These are phyloP conservation scores for Caenorhabditis panamensis DNA, from an alignment of 2,888 invertebrate species.

Conservation along the genomic window DNA sequence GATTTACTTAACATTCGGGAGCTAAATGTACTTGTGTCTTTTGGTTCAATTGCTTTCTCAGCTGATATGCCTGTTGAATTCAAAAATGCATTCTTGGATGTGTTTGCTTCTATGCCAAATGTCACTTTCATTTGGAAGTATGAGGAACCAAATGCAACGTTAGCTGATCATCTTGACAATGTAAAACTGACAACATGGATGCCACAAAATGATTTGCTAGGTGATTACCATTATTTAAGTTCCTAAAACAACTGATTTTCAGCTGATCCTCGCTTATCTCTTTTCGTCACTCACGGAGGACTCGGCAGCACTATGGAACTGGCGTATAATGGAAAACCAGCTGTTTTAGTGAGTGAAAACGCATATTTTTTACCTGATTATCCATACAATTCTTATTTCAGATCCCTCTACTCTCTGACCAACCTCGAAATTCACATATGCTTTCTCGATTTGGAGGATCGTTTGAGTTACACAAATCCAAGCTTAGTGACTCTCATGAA, in stretches of 20 bases:
- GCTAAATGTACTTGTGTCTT: slow-evolving; percentile 59
- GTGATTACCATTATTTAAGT: slow-evolving; percentile 5
- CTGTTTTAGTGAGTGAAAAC: slow-evolving; percentile 30
- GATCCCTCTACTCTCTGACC: slow-evolving; percentile 60
- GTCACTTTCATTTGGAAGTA: slow-evolving; percentile 67
- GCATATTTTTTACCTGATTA: not conserved
- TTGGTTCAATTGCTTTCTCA: slow-evolving; percentile 59
- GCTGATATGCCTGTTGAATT: slow-evolving; percentile 54
- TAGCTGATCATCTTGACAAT: slow-evolving; percentile 48
- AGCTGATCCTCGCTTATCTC: slow-evolving; percentile 17
- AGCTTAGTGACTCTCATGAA: slow-evolving; percentile 15
- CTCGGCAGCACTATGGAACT: slow-evolving; percentile 47
- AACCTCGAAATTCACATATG: slow-evolving; percentile 61
- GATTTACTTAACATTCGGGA: slow-evolving; percentile 33
- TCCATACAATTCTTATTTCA: not conserved
- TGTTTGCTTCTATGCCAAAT: slow-evolving; percentile 55
- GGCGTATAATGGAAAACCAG: slow-evolving; percentile 51
- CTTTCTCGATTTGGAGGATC: slow-evolving; percentile 57
- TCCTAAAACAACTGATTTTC: not conserved
- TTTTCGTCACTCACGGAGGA: slow-evolving; percentile 53
- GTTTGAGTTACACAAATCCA: slow-evolving; percentile 40
- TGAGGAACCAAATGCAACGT: slow-evolving; percentile 52
- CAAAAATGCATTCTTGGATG: slow-evolving; percentile 41
- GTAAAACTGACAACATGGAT: slow-evolving; percentile 58
- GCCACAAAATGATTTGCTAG: slow-evolving; percentile 61